A percentile compares a stretch with the other conserved stretches of the same genome.
Evolutionary conservation across 2,888 invertebrate genomes (phyloP).

Genomic region (Scelioninae gen. 2): DNA sequence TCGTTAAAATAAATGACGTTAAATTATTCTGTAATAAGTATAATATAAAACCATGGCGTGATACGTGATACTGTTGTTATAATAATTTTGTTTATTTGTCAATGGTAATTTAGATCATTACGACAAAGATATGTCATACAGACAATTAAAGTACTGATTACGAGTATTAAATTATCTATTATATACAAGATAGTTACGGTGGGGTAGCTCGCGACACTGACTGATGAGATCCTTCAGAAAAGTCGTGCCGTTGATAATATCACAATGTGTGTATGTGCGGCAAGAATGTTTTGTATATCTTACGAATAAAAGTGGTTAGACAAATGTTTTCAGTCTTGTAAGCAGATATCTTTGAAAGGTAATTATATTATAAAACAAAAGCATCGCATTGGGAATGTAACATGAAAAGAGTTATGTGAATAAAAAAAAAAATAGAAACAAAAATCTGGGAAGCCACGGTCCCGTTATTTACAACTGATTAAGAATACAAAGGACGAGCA

Average conservation of each 20-base stretch:
- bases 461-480: too few relatives aligned
- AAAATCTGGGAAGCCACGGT: too few relatives aligned
- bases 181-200: constrained; percentile 41
- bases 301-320: constrained; percentile 43
- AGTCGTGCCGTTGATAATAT: constrained; percentile 47
- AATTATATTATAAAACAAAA: constrained; percentile 42
- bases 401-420: too few relatives aligned
- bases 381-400: too few relatives aligned
- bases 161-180: constrained; percentile 45
- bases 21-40: neutral
- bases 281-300: constrained; percentile 43
- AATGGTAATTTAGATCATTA: constrained; percentile 26
- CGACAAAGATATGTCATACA: constrained; percentile 22
- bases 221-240: constrained; percentile 50
- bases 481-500: too few relatives aligned
- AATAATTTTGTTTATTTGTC: constrained; percentile 2
- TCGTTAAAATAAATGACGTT: neutral
- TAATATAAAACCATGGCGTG: neutral
- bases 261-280: constrained; percentile 25
- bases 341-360: constrained; percentile 35
- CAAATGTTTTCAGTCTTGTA: constrained; percentile 49
- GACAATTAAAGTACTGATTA: constrained; percentile 43
- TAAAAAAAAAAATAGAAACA: too few relatives aligned
- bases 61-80: constrained; percentile 1
- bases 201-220: constrained; percentile 39